phyloP scores from a whole-genome alignment of 2,888 invertebrate species.

The Yponomeuta cagnagella region DNA sequence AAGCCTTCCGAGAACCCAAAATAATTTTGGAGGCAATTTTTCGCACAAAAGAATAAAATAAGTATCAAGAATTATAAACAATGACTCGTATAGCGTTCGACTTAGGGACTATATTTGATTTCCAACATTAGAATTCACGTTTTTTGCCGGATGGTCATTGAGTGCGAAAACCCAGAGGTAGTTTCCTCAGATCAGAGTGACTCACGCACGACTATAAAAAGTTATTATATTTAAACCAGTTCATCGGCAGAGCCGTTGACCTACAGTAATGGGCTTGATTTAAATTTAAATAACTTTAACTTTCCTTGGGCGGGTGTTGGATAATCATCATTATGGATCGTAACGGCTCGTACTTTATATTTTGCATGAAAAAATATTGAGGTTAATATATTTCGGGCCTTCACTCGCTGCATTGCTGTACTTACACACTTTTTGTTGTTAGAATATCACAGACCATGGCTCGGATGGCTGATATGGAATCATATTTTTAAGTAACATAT shows the following conservation, averaged over 20 bases:
- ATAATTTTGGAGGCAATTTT: too few relatives aligned
- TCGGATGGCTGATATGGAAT: too few relatives aligned
- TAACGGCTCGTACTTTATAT: too few relatives aligned
- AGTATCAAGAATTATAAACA: too few relatives aligned
- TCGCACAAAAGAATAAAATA: too few relatives aligned
- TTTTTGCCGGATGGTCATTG: background rate
- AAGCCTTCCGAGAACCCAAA: background rate
- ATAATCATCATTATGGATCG: conserved; percentile 11
- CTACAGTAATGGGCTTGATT: background rate
- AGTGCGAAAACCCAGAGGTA: background rate
- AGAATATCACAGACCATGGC: too few relatives aligned
- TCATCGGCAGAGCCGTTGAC: background rate
- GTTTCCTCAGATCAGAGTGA: background rate
- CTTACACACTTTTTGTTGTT: too few relatives aligned
- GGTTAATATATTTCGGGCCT: too few relatives aligned
- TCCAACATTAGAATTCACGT: background rate
- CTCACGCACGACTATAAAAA: background rate
- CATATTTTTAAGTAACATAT: too few relatives aligned
- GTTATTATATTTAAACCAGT: conserved; percentile 1
- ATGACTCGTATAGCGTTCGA: background rate
- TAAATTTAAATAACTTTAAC: background rate
- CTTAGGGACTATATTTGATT: background rate
- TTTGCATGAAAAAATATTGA: too few relatives aligned
- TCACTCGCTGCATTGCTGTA: too few relatives aligned
- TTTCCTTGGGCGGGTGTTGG: conserved; percentile 8